Evolutionary conservation across 2,797 vertebrate genomes (phyloP).

Genomic region (Acanthopagrus latus): DNA sequence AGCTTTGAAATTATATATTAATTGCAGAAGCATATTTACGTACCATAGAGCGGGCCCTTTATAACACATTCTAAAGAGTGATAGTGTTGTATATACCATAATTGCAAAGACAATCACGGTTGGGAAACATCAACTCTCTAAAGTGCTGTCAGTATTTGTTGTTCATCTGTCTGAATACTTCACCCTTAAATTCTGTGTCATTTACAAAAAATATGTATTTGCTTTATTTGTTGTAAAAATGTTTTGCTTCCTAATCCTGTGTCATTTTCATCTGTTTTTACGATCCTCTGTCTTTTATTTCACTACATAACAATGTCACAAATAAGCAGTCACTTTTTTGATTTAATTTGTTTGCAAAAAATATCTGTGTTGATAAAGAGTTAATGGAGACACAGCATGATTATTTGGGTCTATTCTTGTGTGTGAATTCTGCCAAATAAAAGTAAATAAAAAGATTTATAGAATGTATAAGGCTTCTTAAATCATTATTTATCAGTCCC

Average conservation of each 20-base stretch:
- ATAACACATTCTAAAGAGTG: constrained; percentile 67
- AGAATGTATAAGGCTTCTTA: constrained; percentile 22
- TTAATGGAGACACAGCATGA: constrained; percentile 59
- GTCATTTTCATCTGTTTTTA: constrained; percentile 59
- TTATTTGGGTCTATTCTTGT: constrained; percentile 70
- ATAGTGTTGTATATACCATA: constrained; percentile 68
- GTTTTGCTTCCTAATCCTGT: constrained; percentile 43
- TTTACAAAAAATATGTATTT: constrained; percentile 54
- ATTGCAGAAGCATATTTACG: constrained; percentile 71
- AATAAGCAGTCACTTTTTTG: constrained; percentile 55
- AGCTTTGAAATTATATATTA: constrained; percentile 74
- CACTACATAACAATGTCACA: constrained; percentile 52
- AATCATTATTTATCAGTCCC: neutral
- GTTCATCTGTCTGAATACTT: constrained; percentile 53
- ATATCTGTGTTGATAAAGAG: constrained; percentile 65
- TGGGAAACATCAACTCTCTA: constrained; percentile 74
- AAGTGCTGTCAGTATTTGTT: constrained; percentile 65
- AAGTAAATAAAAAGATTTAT: constrained; percentile 80
- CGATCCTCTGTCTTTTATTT: constrained; percentile 58
- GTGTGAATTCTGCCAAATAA: constrained; percentile 81
- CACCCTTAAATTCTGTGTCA: constrained; percentile 39
- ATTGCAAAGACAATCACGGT: constrained; percentile 78
- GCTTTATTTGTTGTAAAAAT: constrained; percentile 51
- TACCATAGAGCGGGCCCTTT: constrained; percentile 65
- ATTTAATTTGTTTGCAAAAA: constrained; percentile 63